Evolutionary conservation across 2,797 vertebrate species (phyloP).

Genomic region (Anguilla marmorata): DNA sequence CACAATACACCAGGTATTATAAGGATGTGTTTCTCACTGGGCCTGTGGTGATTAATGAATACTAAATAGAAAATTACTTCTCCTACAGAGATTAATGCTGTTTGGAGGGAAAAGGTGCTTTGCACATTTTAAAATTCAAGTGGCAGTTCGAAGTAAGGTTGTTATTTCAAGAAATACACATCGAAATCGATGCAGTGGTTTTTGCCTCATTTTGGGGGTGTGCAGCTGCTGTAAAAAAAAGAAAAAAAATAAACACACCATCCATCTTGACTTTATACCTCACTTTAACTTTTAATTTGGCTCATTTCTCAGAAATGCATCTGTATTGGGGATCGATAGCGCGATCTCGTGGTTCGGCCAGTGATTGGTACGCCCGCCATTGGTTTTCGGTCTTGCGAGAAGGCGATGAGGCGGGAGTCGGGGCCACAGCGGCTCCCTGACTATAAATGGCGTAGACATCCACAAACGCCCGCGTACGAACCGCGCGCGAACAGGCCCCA

Average conservation of each 20-base stretch:
- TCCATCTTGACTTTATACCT: constrained; percentile 6
- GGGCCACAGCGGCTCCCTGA: background rate
- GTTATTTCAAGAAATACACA: background rate
- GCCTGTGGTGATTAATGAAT: background rate
- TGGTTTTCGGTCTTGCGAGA: background rate
- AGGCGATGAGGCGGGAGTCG: background rate
- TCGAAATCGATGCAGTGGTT: background rate
- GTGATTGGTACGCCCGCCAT: background rate
- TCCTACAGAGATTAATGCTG: background rate
- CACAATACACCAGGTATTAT: background rate
- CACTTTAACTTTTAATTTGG: background rate
- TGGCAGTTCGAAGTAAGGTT: background rate
- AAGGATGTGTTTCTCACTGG: background rate
- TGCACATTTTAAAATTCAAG: background rate
- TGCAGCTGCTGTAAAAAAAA: background rate
- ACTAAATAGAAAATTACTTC: background rate
- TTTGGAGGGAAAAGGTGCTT: background rate
- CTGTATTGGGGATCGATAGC: constrained; percentile 7
- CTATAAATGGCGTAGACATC: background rate
- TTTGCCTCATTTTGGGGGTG: background rate
- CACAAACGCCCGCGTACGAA: background rate
- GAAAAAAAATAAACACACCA: constrained; percentile 1
- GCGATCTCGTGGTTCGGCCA: background rate
- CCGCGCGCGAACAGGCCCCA: background rate
- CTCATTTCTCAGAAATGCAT: constrained; percentile 1